Conservation (phyloP, 2,888 invertebrate species). For the Nycteola revayana region DNA sequence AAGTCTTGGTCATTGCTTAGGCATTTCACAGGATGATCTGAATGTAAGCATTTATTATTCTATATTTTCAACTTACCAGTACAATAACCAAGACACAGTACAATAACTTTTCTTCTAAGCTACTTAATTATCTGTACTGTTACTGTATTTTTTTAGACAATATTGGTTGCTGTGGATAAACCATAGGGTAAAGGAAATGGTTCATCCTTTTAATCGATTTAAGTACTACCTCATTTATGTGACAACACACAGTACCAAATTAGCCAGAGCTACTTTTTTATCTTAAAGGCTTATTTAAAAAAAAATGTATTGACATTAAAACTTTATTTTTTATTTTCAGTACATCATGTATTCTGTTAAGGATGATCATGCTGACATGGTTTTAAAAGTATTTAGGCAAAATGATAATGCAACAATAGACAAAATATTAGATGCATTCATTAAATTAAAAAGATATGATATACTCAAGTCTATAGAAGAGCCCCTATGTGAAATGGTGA, state of each 20-base stretch:
- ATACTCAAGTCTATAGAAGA: constrained; percentile 74
- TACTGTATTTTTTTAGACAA: no score
- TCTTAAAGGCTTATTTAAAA: no score
- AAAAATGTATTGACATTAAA: no score
- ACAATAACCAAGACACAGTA: no score
- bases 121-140: no score
- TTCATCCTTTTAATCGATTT: no score
- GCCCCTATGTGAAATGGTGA: constrained; percentile 57
- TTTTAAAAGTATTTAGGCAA: constrained; percentile 77
- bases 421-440: constrained; percentile 72
- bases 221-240: no score
- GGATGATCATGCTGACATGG: constrained; percentile 78
- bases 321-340: constrained; percentile 58
- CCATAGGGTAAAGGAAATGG: no score
- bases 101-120: no score
- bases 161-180: no score
- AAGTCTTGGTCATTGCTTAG: constrained; percentile 61
- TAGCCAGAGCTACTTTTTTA: no score
- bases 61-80: constrained; percentile 74
- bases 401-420: constrained; percentile 77
- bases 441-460: constrained; percentile 75
- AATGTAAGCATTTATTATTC: constrained; percentile 53
- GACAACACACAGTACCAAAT: no score
- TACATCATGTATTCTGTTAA: constrained; percentile 78
- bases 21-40: constrained; percentile 60